Evolutionary conservation across 2,888 invertebrate genomes (phyloP), one percentile per base, ranked within the genome.

Genomic region (Palloptera scutellata): DNA sequence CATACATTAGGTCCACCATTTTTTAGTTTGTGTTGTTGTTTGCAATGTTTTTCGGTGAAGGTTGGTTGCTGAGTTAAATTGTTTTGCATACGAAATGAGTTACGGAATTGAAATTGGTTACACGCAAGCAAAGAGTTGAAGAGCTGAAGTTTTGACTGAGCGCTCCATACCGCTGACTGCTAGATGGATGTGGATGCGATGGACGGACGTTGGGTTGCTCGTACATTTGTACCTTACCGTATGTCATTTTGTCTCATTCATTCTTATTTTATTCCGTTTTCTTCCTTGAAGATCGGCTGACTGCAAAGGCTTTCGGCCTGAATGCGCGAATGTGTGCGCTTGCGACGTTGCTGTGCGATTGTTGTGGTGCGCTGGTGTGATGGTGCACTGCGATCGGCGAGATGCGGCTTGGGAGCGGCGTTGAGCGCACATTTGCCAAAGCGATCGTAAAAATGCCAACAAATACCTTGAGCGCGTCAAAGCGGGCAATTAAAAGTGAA

Each of bases 391-490:
- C 1, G 10, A 3, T 9, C 6, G 17, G 15, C 8, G 52, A 8
- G 17, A 52, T 13, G 51, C n/a, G 42, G 19, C 42, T 53, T n/a
- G 17, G 9, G 12, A 12, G 41, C 61, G n/a, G 66, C 55, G 30
- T 41, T 45, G 66, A 66, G 78, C 75, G 79, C 79, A 77, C 79
- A 79, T 78, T 81, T 76, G 77, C 77, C 79, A 78, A 78, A 78
- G 77, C 77, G 81, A 77, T 81, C 81, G 77, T 81, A 81, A 81
- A 81, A 81, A 77, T 79, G 78, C 79, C 80, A 79, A 71, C 77
- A 79, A 80, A 79, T 79, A 78, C 77, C 78, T 79, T 78, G 79
- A 79, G 80, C 80, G 73, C 81, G 79, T 80, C 79, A 81, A 81
- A 79, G 76, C 77, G 76, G 75, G 80, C 80, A 80, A 81, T 80